These are phyloP conservation scores for Megalonaias nervosa DNA, from an alignment of 1,140 invertebrate genomes.

Conservation along the genomic window DNA sequence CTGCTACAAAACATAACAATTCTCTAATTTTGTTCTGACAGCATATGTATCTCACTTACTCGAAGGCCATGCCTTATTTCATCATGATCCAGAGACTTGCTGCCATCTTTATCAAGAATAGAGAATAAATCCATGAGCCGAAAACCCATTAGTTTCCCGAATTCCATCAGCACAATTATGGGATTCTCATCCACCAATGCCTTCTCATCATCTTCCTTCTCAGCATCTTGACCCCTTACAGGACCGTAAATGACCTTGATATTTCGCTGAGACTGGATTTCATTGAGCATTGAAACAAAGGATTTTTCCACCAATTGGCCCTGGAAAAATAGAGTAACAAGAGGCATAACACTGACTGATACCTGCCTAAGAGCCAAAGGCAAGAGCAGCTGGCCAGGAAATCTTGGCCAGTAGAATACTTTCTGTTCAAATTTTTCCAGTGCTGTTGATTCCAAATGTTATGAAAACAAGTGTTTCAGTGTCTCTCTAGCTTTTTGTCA, in stretches of 20 bases:
- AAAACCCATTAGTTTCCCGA: constrained; percentile 33
- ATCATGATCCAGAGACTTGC: constrained; percentile 33
- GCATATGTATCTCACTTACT: constrained; percentile 9
- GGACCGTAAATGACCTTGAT: constrained; percentile 37
- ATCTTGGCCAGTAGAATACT: no score
- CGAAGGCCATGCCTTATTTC: constrained; percentile 38
- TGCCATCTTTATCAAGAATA: constrained; percentile 37
- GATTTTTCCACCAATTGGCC: constrained; percentile 37
- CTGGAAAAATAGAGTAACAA: constrained; percentile 10
- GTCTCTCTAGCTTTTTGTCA: no score
- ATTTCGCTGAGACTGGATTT: constrained; percentile 19
- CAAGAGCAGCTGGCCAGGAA: no score
- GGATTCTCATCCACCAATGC: constrained; percentile 46
- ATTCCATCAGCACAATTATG: constrained; percentile 37
- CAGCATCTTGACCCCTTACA: constrained; percentile 1
- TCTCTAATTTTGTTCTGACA: no score
- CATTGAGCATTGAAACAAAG: constrained; percentile 30
- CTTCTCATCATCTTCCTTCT: constrained; percentile 32
- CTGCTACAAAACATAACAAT: no score
- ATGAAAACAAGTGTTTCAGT: no score
- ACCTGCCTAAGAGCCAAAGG: no score
- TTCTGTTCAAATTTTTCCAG: no score
- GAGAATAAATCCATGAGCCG: constrained; percentile 40
- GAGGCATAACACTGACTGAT: neutral
- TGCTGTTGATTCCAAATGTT: no score